These are phyloP conservation scores for Dreissena rostriformis DNA, from an alignment of 1,140 invertebrate genomes.

Conservation along the genomic window DNA sequence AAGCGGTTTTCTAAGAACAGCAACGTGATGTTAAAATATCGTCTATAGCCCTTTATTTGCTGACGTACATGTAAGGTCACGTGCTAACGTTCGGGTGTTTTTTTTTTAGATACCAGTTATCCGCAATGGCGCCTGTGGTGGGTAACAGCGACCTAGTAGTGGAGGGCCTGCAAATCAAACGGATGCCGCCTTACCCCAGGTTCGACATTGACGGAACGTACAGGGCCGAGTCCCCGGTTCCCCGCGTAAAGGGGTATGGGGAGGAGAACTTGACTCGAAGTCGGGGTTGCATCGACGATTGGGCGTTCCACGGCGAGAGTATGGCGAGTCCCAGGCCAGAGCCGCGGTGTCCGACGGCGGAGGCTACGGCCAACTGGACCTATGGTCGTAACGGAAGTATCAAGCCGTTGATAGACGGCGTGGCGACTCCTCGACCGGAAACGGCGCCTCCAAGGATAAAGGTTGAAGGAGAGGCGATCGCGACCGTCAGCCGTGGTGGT, in stretches of 20 bases:
- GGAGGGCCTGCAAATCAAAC: background rate
- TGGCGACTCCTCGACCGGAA: slow-evolving; percentile 64
- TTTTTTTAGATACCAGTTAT: too few relatives aligned
- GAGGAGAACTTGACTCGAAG: slow-evolving; percentile 63
- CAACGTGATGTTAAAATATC: too few relatives aligned
- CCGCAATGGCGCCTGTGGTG: slow-evolving; percentile 24
- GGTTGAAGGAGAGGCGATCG: slow-evolving; percentile 61
- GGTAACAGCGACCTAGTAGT: background rate
- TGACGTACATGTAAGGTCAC: too few relatives aligned
- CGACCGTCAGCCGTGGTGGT: slow-evolving; percentile 62
- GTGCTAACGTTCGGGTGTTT: too few relatives aligned
- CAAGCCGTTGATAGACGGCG: slow-evolving; percentile 66
- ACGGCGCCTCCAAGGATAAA: slow-evolving; percentile 67
- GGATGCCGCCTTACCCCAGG: slow-evolving; percentile 71
- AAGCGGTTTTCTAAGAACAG: too few relatives aligned
- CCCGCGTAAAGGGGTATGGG: slow-evolving; percentile 69
- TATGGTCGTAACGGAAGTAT: slow-evolving; percentile 70
- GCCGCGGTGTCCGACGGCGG: slow-evolving; percentile 68
- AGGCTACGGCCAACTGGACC: slow-evolving; percentile 68
- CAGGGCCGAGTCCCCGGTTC: slow-evolving; percentile 55
- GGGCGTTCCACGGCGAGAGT: slow-evolving; percentile 62
- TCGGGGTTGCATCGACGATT: slow-evolving; percentile 67
- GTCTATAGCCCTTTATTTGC: too few relatives aligned
- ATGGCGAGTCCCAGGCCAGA: slow-evolving; percentile 62
- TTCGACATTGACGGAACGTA: slow-evolving; percentile 69